Evolutionary conservation across 2,888 invertebrate genomes (phyloP).

Genomic region (Tribolium freemani): DNA sequence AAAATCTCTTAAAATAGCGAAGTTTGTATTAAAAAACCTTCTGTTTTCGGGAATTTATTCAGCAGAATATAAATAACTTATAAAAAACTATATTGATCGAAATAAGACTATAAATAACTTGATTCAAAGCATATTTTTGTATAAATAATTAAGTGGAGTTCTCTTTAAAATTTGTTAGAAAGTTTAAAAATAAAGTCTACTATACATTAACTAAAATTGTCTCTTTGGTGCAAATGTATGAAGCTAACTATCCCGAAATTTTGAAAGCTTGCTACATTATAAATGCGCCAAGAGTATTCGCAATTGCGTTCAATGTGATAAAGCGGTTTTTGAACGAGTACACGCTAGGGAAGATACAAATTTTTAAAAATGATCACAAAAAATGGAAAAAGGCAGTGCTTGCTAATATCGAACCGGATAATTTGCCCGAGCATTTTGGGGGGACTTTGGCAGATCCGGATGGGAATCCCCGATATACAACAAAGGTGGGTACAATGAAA

Average conservation of each 20-base stretch:
- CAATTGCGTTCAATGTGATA: constrained; percentile 86
- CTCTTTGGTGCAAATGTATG: constrained; percentile 78
- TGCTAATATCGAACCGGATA: constrained; percentile 75
- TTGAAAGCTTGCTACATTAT: constrained; percentile 88
- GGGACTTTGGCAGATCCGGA: constrained; percentile 81
- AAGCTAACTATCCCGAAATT: constrained; percentile 94
- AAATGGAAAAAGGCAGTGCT: constrained; percentile 84
- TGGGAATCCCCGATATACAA: constrained; percentile 81
- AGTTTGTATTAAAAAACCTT: too few relatives aligned
- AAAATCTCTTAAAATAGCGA: too few relatives aligned
- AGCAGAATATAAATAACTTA: too few relatives aligned
- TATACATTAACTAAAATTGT: too few relatives aligned
- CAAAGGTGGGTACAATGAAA: constrained; percentile 73
- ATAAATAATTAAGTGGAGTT: too few relatives aligned
- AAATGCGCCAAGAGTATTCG: constrained; percentile 89
- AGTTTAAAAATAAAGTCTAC: too few relatives aligned
- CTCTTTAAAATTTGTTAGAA: too few relatives aligned
- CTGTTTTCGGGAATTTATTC: too few relatives aligned
- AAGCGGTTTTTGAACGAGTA: constrained; percentile 92
- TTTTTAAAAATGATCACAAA: constrained; percentile 81
- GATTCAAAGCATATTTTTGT: too few relatives aligned
- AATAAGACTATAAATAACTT: too few relatives aligned
- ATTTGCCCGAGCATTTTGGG: constrained; percentile 83
- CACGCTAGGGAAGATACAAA: constrained; percentile 90
- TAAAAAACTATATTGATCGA: too few relatives aligned